phyloP scores from a whole-genome alignment of 2,888 invertebrate genomes.

The Elysia crispata region DNA sequence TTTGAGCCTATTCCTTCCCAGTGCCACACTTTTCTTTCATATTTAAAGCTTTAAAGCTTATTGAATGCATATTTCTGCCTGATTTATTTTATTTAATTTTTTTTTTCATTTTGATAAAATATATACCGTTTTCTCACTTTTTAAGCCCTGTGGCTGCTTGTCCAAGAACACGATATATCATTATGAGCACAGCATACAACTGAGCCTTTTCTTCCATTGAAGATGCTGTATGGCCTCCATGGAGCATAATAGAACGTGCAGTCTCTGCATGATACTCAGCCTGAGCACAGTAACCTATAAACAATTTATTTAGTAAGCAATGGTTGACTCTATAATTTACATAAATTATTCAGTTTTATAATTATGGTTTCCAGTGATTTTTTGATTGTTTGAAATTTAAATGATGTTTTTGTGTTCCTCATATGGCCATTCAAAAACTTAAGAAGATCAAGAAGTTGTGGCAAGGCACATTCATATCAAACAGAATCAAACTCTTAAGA shows the following conservation, averaged over 20 bases:
- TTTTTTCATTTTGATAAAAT: not conserved
- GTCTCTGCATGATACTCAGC: constrained; percentile 73
- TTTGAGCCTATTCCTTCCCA: too few species aligned
- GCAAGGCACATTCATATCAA: too few species aligned
- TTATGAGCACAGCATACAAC: constrained; percentile 68
- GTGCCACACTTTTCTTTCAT: too few species aligned
- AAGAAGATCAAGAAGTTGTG: too few species aligned
- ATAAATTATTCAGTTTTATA: too few species aligned
- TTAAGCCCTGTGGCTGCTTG: constrained; percentile 67
- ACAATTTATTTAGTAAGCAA: not conserved
- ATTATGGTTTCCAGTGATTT: too few species aligned
- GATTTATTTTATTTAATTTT: not conserved
- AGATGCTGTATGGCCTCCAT: constrained; percentile 63
- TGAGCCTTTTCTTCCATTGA: constrained; percentile 68
- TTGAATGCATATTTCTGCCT: too few species aligned
- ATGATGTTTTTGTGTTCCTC: too few species aligned
- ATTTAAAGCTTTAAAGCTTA: too few species aligned
- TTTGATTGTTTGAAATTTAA: too few species aligned
- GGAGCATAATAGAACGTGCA: constrained; percentile 70
- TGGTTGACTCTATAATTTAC: not conserved
- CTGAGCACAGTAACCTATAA: constrained; percentile 70
- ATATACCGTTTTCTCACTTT: constrained; percentile 58
- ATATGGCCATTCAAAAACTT: too few species aligned
- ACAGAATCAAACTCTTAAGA: too few species aligned
- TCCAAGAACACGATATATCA: constrained; percentile 69